Conservation (phyloP, 1,140 invertebrate species). For the Drosophila aff. region DNA sequence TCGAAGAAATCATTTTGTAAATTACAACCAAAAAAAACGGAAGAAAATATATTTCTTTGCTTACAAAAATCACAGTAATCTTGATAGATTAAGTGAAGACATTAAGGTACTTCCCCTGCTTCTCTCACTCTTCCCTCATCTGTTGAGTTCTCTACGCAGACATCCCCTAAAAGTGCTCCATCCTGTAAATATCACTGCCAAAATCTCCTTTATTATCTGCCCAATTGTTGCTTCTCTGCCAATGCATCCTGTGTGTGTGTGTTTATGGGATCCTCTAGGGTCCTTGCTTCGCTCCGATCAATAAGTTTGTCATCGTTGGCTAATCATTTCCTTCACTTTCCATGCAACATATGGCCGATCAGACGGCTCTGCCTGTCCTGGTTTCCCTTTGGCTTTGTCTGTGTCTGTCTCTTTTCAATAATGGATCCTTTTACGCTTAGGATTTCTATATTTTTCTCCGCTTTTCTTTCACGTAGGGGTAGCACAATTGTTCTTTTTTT, state of each 20-base stretch:
- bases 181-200: conserved; percentile 25
- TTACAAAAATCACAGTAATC: no score
- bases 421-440: conserved; percentile 78
- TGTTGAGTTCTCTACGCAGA: not conserved
- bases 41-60: not conserved
- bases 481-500: conserved; percentile 47
- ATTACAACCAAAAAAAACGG: not conserved
- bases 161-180: conserved; percentile 1
- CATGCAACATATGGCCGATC: conserved; percentile 46
- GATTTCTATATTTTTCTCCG: conserved; percentile 50
- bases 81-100: not conserved
- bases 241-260: conserved; percentile 15
- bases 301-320: conserved; percentile 73
- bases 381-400: not conserved
- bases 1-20: not conserved
- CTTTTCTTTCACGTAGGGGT: conserved; percentile 36
- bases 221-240: conserved; percentile 37
- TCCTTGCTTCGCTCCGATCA: conserved; percentile 16
- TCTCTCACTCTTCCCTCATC: not conserved
- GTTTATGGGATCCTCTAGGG: not conserved
- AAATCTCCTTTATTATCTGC: conserved; percentile 12
- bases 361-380: not conserved
- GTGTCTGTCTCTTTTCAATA: conserved; percentile 20
- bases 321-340: conserved; percentile 67
- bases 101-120: not conserved